Evolutionary conservation across 30 jellyfish, hydroid and myxozoan genomes (phyloP), one percentile per base, ranked within the genome.

Genomic region (Rhopilema esculentum): DNA sequence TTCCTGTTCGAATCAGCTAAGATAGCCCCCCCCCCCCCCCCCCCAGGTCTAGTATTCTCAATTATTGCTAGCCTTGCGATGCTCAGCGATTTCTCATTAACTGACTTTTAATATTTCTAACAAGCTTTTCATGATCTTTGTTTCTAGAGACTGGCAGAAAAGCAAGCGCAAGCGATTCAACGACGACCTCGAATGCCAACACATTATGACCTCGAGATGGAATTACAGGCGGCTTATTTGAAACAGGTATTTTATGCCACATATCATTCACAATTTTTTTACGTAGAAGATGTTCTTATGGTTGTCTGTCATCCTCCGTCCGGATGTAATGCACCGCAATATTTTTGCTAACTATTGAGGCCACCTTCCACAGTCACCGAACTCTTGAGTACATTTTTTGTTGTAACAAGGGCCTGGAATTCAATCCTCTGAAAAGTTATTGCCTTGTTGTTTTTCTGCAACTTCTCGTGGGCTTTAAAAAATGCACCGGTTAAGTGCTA

Each of bases 181-280:
- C 69, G 90, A 27, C 61, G 85, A 23, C 61, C 72, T 1, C n/a
- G 90, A 22, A 88, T 88, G 88, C 83, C 88, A n/a, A 88, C 97
- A 0, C 88, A 71, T 30, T 80, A 77, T 61, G 99, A 96, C 76
- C 83, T 96, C 1, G 99, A 96, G 65, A 80, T 96, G 91, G 98
- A 96, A 57, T 68, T 96, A 24, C 98, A 96, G 51, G 92, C 98
- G 26, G 99, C 98, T 27, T 96, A 82, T 75, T 7, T 90, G 17
- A 91, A 96, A 83, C 96, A 88, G 98, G 99, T 94, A 40, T 16
- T 28, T 20, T 22, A n/a, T n/a, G n/a, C n/a, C n/a, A n/a, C n/a
- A n/a, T n/a, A n/a, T n/a, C n/a, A n/a, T 22, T 49, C 22, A 21
- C 8, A 8, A 33, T 8, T 16, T 75, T 20, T 24, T 49, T 15